phyloP scores from a whole-genome alignment of 2,113 vertebrate species.

The Zootoca vivipara region DNA sequence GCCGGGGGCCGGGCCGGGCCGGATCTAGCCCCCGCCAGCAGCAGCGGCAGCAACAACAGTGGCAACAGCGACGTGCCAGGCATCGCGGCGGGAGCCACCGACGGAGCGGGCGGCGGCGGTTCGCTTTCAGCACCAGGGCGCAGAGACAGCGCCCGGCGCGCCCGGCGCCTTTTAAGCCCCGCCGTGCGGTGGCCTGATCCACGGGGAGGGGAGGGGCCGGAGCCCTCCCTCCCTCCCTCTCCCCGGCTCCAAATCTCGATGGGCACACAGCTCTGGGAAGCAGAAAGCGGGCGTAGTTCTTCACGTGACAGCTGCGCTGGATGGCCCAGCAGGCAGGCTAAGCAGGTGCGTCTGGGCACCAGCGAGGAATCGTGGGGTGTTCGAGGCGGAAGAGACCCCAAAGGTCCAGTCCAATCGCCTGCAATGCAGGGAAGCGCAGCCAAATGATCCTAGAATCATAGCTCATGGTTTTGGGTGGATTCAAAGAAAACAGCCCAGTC shows the following conservation, averaged over 20 bases:
- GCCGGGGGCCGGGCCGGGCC: not conserved
- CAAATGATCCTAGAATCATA: too few relatives aligned
- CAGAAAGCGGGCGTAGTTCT: not conserved
- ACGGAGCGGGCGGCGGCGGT: not conserved
- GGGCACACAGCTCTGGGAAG: too few relatives aligned
- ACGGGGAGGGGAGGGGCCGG: not conserved
- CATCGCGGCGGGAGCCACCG: not conserved
- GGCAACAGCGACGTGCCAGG: not conserved
- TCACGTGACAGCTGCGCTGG: too few relatives aligned
- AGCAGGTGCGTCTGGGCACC: too few relatives aligned
- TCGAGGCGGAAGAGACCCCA: too few relatives aligned
- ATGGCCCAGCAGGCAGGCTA: too few relatives aligned
- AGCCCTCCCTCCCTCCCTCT: too few relatives aligned
- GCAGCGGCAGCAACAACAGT: not conserved
- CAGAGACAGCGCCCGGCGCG: not conserved
- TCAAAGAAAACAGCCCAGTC: too few relatives aligned
- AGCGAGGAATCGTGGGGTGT: too few relatives aligned
- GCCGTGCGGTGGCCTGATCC: not conserved
- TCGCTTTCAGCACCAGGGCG: conserved; percentile 11
- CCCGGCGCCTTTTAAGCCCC: not conserved
- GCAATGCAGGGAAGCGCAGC: too few relatives aligned
- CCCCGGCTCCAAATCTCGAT: not conserved
- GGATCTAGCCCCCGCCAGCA: not conserved
- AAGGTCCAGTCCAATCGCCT: too few relatives aligned
- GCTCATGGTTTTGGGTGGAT: too few relatives aligned